Evolutionary conservation across 2,888 invertebrate species (phyloP), one percentile per base, ranked within the genome.

Genomic region (Athrips mouffetella): DNA sequence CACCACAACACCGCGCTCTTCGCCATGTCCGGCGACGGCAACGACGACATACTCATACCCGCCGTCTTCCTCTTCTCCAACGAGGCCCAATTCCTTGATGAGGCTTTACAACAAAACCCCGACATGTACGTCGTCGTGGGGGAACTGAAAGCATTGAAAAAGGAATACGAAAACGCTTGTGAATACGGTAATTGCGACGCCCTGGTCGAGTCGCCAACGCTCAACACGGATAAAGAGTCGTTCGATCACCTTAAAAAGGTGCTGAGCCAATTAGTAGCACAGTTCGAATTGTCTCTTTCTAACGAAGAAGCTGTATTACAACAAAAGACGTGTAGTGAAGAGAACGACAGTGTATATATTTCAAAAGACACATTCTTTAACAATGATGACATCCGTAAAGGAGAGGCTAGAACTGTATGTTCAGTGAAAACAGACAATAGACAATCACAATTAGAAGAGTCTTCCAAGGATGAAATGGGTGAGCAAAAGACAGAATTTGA

Each of bases 1-100:
- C 91, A 93, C 35, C 91, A 92, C 23, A 92, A 90, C 45, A 93
- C 95, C 1, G 93, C 96, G 0, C 91, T 97, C 85, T 99, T 99
- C 84, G 97, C 97, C 3, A 98, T 99, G 98, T 97, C 97, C 0
- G 97, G 97, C 1, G 98, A 98, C 79, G 97, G 96, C 0, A 91
- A 87, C 1, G 93, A 95, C 58, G 95, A 97, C 73, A 94, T 98
- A 5, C 90, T 85, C 56, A 97, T 98, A 67, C 97, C 98, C 0
- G 91, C 96, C n/a, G 94, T 97, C 6, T 98, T 98, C 75, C 90
- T 98, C 47, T 98, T 96, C 75, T 90, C 91, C 4, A 88, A 91
- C 51, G 97, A 98, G 76, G 96, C 94, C 1, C 77, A 87, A 10
- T 90, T 91, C 57, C 79, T 98, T n/a, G 75, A 91, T 0, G 83